Evolutionary conservation across 2,113 vertebrate genomes (phyloP).

Genomic region (Pomatostomus ruficeps): DNA sequence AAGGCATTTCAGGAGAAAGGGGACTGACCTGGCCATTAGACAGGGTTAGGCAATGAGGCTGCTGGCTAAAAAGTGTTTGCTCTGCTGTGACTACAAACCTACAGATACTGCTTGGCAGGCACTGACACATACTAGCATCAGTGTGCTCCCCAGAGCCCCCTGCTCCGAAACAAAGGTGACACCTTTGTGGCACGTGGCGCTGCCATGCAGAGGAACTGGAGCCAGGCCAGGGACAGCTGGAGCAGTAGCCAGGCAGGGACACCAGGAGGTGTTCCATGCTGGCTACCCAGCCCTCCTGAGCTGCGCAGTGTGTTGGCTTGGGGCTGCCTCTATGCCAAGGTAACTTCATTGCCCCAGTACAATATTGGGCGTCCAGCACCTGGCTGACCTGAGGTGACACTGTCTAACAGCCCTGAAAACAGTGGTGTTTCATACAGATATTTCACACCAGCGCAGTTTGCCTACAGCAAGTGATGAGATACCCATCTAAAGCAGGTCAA

Average conservation of each 20-base stretch:
- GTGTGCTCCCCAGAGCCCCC: not conserved
- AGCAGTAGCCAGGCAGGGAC: not conserved
- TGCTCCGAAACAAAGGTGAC: not conserved
- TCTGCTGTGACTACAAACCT: not conserved
- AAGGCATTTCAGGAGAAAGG: not conserved
- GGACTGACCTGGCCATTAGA: not conserved
- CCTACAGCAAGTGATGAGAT: not conserved
- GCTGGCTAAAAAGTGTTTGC: not conserved
- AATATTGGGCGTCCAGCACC: not conserved
- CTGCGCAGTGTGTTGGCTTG: rapidly evolving
- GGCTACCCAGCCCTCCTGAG: not conserved
- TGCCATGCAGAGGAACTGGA: not conserved
- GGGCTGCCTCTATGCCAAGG: not conserved
- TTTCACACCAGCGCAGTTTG: slow-evolving; percentile 16
- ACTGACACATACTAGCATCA: not conserved
- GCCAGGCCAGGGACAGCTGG: not conserved
- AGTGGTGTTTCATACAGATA: not conserved
- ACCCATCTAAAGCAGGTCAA: not conserved
- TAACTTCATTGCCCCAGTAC: not conserved
- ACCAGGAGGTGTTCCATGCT: rapidly evolving
- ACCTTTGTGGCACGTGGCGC: not conserved
- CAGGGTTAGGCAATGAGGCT: not conserved
- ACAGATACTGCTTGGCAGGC: not conserved
- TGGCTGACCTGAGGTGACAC: not conserved
- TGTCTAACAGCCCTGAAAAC: not conserved